Conservation (phyloP, 1,140 invertebrate species). For the Amyelois transitella region DNA sequence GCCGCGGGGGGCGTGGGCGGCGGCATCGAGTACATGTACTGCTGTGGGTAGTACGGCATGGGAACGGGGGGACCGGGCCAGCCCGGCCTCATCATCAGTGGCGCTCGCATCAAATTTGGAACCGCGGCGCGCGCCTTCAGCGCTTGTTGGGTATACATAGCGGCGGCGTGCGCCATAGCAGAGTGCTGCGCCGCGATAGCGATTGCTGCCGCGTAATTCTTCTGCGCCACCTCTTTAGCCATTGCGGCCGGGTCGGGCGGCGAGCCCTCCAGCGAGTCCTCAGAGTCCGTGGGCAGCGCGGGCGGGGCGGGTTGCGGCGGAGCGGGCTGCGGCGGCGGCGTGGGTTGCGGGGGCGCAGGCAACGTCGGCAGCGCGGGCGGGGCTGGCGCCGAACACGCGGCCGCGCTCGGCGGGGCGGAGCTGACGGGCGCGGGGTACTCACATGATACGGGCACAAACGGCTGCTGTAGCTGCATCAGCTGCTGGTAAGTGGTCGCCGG, state of each 20-base stretch:
- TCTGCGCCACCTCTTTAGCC: constrained; percentile 85
- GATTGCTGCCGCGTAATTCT: constrained; percentile 80
- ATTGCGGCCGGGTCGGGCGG: constrained; percentile 68
- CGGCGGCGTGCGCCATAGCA: constrained; percentile 74
- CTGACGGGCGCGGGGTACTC: constrained; percentile 86
- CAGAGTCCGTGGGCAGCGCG: constrained; percentile 22
- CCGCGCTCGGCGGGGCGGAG: constrained; percentile 74
- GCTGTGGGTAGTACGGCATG: constrained; percentile 65
- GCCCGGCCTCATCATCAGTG: constrained; percentile 54
- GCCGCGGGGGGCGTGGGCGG: constrained; percentile 73
- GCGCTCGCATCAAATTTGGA: constrained; percentile 55
- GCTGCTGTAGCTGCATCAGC: constrained; percentile 95
- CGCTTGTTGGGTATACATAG: constrained; percentile 86
- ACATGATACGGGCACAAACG: constrained; percentile 94
- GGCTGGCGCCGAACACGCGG: constrained; percentile 43
- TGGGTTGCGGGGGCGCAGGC: constrained; percentile 30
- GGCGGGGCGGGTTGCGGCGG: constrained; percentile 64
- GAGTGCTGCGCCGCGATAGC: constrained; percentile 59
- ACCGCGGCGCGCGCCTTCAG: constrained; percentile 74
- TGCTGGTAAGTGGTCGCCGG: constrained; percentile 94
- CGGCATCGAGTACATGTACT: constrained; percentile 76
- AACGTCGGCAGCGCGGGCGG: constrained; percentile 45
- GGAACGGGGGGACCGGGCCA: constrained; percentile 60
- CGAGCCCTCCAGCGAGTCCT: constrained; percentile 45
- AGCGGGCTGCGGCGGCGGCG: constrained; percentile 30